Evolutionary conservation across 2,797 vertebrate species (phyloP).

Genomic region (Margarornis squamiger): DNA sequence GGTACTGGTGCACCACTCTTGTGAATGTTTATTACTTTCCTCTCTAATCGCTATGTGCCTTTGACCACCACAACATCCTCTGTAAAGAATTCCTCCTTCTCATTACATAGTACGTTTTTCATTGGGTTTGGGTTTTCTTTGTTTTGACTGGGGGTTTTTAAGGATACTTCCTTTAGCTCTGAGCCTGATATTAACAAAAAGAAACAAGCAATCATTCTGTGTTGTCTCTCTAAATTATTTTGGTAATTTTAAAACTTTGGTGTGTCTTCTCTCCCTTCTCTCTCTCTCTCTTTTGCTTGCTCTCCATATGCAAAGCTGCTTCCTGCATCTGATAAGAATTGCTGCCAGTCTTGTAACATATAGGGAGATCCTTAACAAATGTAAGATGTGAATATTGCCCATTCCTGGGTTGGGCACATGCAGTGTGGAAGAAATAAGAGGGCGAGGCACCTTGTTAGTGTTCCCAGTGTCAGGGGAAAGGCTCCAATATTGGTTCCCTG

Average conservation of each 20-base stretch:
- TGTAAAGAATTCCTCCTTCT: background rate
- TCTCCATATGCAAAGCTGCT: background rate
- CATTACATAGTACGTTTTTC: background rate
- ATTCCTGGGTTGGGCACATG: rapidly evolving
- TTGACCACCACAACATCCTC: background rate
- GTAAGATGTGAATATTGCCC: background rate
- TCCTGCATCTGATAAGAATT: background rate
- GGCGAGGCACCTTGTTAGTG: background rate
- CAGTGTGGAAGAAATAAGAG: background rate
- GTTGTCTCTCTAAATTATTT: background rate
- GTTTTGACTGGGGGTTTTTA: background rate
- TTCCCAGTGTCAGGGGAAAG: background rate
- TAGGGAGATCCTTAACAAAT: background rate
- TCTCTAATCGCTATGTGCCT: background rate
- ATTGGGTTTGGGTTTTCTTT: background rate
- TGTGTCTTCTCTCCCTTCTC: background rate
- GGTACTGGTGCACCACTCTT: background rate
- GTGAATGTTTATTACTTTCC: background rate
- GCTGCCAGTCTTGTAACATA: background rate
- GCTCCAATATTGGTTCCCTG: background rate
- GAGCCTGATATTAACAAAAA: background rate
- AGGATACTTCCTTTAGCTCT: background rate
- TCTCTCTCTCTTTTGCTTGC: background rate
- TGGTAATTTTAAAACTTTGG: background rate
- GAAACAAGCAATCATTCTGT: background rate